Conservation (phyloP, 64 coral and sea anemone genomes). For the Catalaphyllia jardinei region DNA sequence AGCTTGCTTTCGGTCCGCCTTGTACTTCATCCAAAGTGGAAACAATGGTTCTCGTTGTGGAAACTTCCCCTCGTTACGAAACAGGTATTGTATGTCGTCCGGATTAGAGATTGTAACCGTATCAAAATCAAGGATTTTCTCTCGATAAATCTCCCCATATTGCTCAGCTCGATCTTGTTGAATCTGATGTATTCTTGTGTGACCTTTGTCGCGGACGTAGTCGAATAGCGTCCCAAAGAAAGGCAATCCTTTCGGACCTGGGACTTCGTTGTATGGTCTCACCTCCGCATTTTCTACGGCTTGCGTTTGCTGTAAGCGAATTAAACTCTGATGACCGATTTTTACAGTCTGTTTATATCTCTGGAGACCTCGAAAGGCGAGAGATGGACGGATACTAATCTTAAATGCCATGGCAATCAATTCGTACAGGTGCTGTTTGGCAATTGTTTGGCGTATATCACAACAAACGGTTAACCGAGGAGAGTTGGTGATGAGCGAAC, state of each 20-base stretch:
- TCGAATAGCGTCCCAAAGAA: conserved; percentile 44
- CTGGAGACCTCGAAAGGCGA: not conserved
- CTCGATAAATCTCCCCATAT: conserved; percentile 62
- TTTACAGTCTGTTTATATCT: not conserved
- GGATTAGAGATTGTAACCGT: conserved; percentile 57
- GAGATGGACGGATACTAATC: not conserved
- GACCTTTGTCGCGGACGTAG: conserved; percentile 17
- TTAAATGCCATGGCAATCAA: not conserved
- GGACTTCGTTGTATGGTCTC: conserved; percentile 61
- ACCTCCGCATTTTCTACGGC: not conserved
- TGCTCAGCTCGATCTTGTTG: conserved; percentile 43
- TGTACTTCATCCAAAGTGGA: conserved; percentile 61
- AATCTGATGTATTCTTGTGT: conserved; percentile 36
- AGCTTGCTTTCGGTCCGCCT: conserved; percentile 29
- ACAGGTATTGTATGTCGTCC: conserved; percentile 54
- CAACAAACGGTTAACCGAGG: not conserved
- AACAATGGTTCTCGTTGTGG: conserved; percentile 42
- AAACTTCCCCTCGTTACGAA: conserved; percentile 72
- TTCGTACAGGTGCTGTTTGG: not conserved
- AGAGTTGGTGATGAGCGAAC: not conserved
- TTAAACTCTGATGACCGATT: not conserved
- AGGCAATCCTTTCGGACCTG: conserved; percentile 56
- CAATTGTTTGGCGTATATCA: not conserved
- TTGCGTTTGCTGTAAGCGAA: not conserved
- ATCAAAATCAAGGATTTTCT: conserved; percentile 36